Conservation (phyloP, 2,888 invertebrate genomes). For the Portevinia maculata region DNA sequence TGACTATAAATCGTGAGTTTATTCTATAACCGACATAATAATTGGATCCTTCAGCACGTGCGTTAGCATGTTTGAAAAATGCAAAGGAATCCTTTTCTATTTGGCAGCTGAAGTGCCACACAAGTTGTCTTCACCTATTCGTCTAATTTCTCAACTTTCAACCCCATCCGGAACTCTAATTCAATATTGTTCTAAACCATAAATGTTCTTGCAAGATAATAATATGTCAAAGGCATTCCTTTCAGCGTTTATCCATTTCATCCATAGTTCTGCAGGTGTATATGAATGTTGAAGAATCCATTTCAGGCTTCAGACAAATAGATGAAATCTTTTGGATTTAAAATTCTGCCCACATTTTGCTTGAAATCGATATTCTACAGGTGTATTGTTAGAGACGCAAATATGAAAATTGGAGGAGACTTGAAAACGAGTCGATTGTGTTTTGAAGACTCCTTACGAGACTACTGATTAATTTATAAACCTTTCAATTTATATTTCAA, state of each 20-base stretch:
- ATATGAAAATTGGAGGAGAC: background rate
- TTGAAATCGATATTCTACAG: constrained; percentile 8
- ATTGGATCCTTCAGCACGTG: constrained; percentile 24
- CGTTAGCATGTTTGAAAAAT: background rate
- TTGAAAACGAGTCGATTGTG: too few species aligned
- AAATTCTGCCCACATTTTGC: background rate
- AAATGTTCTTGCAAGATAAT: background rate
- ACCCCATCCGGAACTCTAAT: background rate
- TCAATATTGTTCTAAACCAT: background rate
- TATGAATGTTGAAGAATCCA: too few species aligned
- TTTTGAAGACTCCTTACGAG: background rate
- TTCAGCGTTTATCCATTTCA: background rate
- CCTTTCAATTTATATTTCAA: background rate
- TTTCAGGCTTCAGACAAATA: background rate
- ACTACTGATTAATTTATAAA: background rate
- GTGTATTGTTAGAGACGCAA: background rate
- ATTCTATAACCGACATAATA: constrained; percentile 1
- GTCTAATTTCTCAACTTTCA: background rate
- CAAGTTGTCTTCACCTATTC: background rate
- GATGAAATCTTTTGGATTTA: background rate
- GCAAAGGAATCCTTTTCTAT: constrained; percentile 3
- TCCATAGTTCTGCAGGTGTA: too few species aligned
- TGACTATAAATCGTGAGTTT: constrained; percentile 1
- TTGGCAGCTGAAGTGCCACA: constrained; percentile 5
- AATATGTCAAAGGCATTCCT: constrained; percentile 2